Evolutionary conservation across 2,888 invertebrate species (phyloP).

Genomic region (Tinea semifulvella): DNA sequence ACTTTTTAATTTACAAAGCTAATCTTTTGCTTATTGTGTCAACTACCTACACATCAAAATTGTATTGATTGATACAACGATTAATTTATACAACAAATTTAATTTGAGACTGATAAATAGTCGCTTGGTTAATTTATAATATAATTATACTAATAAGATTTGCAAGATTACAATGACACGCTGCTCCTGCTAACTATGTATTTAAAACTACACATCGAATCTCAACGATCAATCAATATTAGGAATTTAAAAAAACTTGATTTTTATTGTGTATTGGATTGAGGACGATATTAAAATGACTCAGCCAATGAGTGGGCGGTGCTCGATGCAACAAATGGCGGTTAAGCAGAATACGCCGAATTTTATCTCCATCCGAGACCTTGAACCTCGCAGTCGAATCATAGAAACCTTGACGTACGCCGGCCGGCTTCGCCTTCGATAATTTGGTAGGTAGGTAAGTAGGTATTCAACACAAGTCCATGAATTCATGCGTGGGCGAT

Average conservation of each 20-base stretch:
- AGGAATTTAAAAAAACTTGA: too few relatives aligned
- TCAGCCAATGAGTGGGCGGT: constrained; percentile 40
- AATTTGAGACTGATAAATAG: too few relatives aligned
- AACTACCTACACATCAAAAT: too few relatives aligned
- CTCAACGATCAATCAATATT: not conserved
- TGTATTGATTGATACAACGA: too few relatives aligned
- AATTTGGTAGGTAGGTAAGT: constrained; percentile 6
- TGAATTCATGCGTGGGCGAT: constrained; percentile 30
- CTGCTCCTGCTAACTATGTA: too few relatives aligned
- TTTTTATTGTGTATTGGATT: constrained; percentile 23
- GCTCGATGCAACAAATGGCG: constrained; percentile 46
- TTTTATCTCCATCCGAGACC: constrained; percentile 18
- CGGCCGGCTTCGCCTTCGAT: constrained; percentile 15
- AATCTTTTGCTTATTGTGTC: too few relatives aligned
- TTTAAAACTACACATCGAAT: too few relatives aligned
- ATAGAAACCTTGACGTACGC: constrained; percentile 19
- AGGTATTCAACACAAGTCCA: constrained; percentile 19
- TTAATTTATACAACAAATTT: too few relatives aligned
- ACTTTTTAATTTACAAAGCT: too few relatives aligned
- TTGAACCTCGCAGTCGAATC: constrained; percentile 32
- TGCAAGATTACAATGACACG: too few relatives aligned
- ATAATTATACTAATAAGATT: too few relatives aligned
- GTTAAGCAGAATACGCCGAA: constrained; percentile 26
- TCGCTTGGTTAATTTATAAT: too few relatives aligned
- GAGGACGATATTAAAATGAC: constrained; percentile 27